Evolutionary conservation across 2,797 vertebrate genomes (phyloP), one percentile per base, ranked within the genome.

Genomic region (Cetoscarus ocellatus): DNA sequence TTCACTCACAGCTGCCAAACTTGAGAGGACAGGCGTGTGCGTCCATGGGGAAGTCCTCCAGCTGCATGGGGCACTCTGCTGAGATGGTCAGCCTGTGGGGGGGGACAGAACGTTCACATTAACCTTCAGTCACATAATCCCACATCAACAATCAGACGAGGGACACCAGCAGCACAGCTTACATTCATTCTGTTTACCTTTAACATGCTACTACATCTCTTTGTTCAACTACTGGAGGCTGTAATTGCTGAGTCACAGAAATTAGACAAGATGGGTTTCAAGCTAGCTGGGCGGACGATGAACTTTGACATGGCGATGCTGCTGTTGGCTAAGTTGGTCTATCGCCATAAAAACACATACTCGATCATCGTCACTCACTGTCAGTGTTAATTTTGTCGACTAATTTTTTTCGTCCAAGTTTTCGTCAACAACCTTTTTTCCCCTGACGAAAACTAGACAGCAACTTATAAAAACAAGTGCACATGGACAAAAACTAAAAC

Each of bases 41-140:
- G 79, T 98, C 97, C 97, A 98, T 98, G 61, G 97, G 97, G 83
- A 98, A 98, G 73, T 98, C 97, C 88, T 98, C 97, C 91, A 98
- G 93, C 89, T 98, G 97, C 97, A 98, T 98, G 58, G 97, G 97
- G 67, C 97, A 98, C 77, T 98, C 97, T 62, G 97, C 97, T 80
- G 96, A 94, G 80, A 98, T 97, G 14, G 97, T 98, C 94, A 98
- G 84, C 87, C 97, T 98, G 55, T 42, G 53, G 55, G 0, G 11
- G 79, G 61, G 73, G 14, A 66, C 35, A 79, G 4, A 34, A 19
- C 77, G 4, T 6, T 13, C 17, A 44, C 3, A 5, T 27, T 27
- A 39, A 39, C 38, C 38, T 17, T 27, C 4, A 27, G 27, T 27
- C 27, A 27, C 27, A n/a, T n/a, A 27, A 27, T 27, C 27, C 49